phyloP scores from a whole-genome alignment of 2,113 vertebrate species.

The Crypturellus undulatus region DNA sequence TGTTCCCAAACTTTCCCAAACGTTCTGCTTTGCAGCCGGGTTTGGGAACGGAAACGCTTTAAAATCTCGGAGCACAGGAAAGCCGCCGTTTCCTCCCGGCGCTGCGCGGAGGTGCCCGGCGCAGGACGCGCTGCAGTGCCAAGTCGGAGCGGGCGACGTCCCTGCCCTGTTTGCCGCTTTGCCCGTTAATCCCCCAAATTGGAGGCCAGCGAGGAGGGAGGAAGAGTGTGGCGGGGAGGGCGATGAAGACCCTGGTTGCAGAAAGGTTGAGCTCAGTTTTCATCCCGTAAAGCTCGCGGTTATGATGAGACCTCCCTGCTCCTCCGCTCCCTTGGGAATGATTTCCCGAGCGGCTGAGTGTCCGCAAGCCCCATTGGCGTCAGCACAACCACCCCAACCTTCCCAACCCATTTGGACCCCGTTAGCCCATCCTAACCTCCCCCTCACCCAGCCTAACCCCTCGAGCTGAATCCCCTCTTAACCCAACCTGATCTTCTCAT shows the following conservation, averaged over 20 bases:
- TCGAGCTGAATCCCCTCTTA: neutral
- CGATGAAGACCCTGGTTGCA: neutral
- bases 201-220: neutral
- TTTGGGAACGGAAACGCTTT: conserved; percentile 64
- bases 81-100: conserved; percentile 21
- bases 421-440: no score
- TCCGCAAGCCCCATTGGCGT: no score
- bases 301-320: neutral
- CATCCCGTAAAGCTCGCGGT: neutral
- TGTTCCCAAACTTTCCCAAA: conserved; percentile 33
- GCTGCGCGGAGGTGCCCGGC: no score
- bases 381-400: no score
- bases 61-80: conserved; percentile 50
- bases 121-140: no score
- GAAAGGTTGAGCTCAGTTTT: neutral
- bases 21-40: conserved; percentile 10
- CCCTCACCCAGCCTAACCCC: neutral
- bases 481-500: neutral
- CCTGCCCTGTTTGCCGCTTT: no score
- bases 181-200: neutral
- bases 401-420: neutral
- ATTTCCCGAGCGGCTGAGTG: neutral
- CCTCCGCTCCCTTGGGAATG: neutral
- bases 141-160: neutral
- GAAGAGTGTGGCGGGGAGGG: neutral